Conservation (phyloP, 2,888 invertebrate genomes). For the Ophion ellenae region DNA sequence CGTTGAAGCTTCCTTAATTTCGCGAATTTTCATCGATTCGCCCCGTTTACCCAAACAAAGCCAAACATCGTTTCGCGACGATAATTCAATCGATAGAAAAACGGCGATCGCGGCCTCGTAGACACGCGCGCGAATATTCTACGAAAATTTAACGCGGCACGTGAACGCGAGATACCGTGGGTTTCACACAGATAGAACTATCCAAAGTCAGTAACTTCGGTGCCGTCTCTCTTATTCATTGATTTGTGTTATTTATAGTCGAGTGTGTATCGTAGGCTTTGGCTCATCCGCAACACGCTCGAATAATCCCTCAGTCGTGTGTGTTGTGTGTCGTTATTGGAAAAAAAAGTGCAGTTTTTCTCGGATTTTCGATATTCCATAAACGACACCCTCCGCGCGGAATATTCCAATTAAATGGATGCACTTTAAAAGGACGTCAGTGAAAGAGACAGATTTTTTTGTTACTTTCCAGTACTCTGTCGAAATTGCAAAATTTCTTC, state of each 20-base stretch:
- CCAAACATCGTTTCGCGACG: conserved; percentile 2
- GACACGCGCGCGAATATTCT: background rate
- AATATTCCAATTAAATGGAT: conserved; percentile 57
- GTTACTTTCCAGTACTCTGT: background rate
- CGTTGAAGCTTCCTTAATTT: background rate
- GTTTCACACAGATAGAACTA: background rate
- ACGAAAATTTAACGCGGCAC: conserved; percentile 11
- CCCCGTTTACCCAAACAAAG: background rate
- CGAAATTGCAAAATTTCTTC: background rate
- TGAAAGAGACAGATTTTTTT: background rate
- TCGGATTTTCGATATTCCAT: conserved; percentile 57
- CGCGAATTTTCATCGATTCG: conserved; percentile 12
- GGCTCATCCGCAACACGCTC: conserved; percentile 73
- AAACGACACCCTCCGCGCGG: conserved; percentile 20
- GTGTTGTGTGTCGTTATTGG: conserved; percentile 75
- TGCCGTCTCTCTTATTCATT: conserved; percentile 57
- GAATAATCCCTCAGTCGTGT: conserved; percentile 77
- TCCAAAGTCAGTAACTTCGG: conserved; percentile 52
- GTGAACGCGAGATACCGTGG: background rate
- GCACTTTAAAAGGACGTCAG: conserved; percentile 30
- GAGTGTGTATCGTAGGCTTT: conserved; percentile 76
- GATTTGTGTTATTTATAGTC: conserved; percentile 79
- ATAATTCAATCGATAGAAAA: conserved; percentile 29
- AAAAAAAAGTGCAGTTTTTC: conserved; percentile 73
- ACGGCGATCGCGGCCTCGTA: background rate